Percentiles rank a stretch among this genome's conserved stretches.
Evolutionary conservation across 2,113 vertebrate genomes (phyloP).

Genomic region (Proterorhinus semilunaris): DNA sequence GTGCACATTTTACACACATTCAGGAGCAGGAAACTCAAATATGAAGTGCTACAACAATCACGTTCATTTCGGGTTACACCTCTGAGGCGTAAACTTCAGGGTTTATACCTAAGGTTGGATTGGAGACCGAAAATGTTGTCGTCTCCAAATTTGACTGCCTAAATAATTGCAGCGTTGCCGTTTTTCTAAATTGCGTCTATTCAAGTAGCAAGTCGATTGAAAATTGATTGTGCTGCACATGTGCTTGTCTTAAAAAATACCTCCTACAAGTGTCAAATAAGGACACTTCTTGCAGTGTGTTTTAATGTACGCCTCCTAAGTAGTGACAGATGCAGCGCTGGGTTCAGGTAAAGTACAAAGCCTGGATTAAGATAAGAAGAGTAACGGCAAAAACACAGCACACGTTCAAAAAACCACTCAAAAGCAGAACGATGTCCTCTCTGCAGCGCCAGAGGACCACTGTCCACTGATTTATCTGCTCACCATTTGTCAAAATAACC

Average conservation of each 20-base stretch:
- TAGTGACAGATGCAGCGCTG: neutral
- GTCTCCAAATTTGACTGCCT: too few relatives aligned
- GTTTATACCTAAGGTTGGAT: too few relatives aligned
- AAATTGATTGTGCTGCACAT: too few relatives aligned
- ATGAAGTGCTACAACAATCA: too few relatives aligned
- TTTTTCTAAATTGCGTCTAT: too few relatives aligned
- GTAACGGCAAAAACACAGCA: conserved; percentile 3
- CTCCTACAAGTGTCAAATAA: neutral
- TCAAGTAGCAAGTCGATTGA: too few relatives aligned
- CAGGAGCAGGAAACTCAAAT: too few relatives aligned
- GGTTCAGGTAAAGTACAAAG: conserved; percentile 13
- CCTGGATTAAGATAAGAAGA: conserved; percentile 11
- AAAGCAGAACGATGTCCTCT: conserved; percentile 3
- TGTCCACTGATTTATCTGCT: neutral
- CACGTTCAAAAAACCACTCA: neutral
- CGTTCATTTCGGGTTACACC: too few relatives aligned
- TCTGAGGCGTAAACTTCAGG: too few relatives aligned
- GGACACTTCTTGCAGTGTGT: conserved; percentile 25
- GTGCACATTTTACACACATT: too few relatives aligned
- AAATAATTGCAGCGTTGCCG: too few relatives aligned
- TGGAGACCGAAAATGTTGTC: too few relatives aligned
- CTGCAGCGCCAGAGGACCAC: neutral
- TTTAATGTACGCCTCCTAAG: conserved; percentile 3
- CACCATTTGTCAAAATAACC: conserved; percentile 4
- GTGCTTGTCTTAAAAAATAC: neutral